Percentiles rank a stretch among this genome's conserved stretches.
phyloP scores from a whole-genome alignment of 1,140 invertebrate genomes.

The Contarinia nasturtii region DNA sequence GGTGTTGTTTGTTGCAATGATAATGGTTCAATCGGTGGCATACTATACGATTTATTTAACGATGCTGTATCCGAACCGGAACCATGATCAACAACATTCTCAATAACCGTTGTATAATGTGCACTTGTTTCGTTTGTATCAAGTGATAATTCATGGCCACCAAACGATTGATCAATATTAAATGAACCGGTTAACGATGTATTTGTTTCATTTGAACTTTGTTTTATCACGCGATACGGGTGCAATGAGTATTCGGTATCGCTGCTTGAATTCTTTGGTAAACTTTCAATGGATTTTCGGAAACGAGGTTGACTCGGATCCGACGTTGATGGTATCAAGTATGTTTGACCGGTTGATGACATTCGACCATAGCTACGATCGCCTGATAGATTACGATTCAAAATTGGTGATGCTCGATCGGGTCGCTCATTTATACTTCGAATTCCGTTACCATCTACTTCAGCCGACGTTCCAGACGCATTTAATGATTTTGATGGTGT shows the following conservation, averaged over 20 bases:
- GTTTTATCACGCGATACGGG: constrained; percentile 23
- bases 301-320: constrained; percentile 6
- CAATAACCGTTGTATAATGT: constrained; percentile 3
- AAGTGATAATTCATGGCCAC: constrained; percentile 19
- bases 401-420: neutral
- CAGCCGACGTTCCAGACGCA: constrained; percentile 1
- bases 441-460: constrained; percentile 11
- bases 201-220: constrained; percentile 23
- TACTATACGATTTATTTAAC: constrained; percentile 13
- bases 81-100: constrained; percentile 12
- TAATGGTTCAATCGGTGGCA: constrained; percentile 5
- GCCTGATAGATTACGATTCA: constrained; percentile 16
- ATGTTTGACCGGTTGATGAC: neutral
- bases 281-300: constrained; percentile 21
- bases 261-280: constrained; percentile 24
- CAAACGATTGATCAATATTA: constrained; percentile 20
- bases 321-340: neutral
- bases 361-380: constrained; percentile 9
- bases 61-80: constrained; percentile 13
- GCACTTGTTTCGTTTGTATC: constrained; percentile 10
- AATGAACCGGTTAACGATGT: constrained; percentile 22
- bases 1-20: no score
- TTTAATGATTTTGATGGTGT: constrained; percentile 2
- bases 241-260: constrained; percentile 23
- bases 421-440: neutral